phyloP scores from a whole-genome alignment of 2,113 vertebrate species.

The Seriola rivoliana region DNA sequence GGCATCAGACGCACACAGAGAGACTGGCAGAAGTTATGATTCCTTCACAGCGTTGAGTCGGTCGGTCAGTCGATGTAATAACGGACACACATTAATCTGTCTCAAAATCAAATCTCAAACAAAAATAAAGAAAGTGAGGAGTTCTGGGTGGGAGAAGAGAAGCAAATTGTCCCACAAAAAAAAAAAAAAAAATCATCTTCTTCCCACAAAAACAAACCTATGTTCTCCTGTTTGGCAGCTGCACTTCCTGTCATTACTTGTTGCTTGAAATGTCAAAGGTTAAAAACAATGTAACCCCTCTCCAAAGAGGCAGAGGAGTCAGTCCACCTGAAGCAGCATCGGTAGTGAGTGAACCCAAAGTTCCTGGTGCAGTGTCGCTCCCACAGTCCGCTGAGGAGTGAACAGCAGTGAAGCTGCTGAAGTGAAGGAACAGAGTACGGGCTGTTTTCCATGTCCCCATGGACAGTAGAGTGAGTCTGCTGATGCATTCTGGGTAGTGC shows the following conservation, averaged over 20 bases:
- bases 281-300: background rate
- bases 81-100: slow-evolving; percentile 35
- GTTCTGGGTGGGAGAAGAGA: slow-evolving; percentile 17
- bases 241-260: slow-evolving; percentile 49
- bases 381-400: slow-evolving; percentile 6
- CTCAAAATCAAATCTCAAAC: slow-evolving; percentile 9
- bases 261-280: slow-evolving; percentile 27
- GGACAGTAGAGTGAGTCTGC: slow-evolving; percentile 1
- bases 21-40: slow-evolving; percentile 57
- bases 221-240: slow-evolving; percentile 66
- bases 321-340: slow-evolving; percentile 57
- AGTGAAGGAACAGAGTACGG: slow-evolving; percentile 15
- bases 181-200: slow-evolving; percentile 1
- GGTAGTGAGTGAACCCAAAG: slow-evolving; percentile 42
- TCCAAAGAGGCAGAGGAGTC: background rate
- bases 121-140: slow-evolving; percentile 32
- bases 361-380: slow-evolving; percentile 21
- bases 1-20: slow-evolving; percentile 57
- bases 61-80: slow-evolving; percentile 57
- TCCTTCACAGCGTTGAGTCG: slow-evolving; percentile 80
- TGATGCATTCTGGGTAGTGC: slow-evolving; percentile 68
- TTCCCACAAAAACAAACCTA: background rate
- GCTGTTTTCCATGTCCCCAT: slow-evolving; percentile 9
- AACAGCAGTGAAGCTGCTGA: slow-evolving; percentile 26
- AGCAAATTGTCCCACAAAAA: background rate